These are phyloP conservation scores for Patella caerulea DNA, from an alignment of 2,888 invertebrate genomes.

Conservation along the genomic window DNA sequence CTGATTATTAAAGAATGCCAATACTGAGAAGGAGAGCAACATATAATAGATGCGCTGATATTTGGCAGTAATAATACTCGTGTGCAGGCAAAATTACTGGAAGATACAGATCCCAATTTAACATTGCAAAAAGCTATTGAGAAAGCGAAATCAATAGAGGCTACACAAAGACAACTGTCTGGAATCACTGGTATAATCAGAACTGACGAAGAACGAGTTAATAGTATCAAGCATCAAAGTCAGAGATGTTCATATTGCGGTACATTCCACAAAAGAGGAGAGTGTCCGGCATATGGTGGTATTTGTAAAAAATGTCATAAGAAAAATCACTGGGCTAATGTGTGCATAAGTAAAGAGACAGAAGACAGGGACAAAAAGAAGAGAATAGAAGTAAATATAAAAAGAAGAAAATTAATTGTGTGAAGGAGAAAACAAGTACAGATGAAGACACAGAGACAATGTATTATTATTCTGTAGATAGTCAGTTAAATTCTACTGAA, in stretches of 20 bases:
- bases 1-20: neutral
- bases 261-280: neutral
- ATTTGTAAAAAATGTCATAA: neutral
- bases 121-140: neutral
- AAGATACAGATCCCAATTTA: neutral
- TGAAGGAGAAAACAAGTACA: too few species aligned
- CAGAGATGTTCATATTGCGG: neutral
- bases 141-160: neutral
- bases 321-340: neutral
- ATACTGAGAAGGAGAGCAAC: neutral
- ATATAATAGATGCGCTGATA: neutral
- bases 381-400: too few species aligned
- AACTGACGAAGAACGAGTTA: neutral
- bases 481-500: neutral
- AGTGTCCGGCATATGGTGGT: neutral
- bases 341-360: too few species aligned
- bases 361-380: too few species aligned
- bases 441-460: neutral
- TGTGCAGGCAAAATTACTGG: neutral
- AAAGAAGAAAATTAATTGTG: too few species aligned
- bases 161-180: neutral
- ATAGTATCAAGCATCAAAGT: neutral
- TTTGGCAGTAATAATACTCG: neutral
- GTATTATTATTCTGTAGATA: neutral
- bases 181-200: neutral